Evolutionary conservation across 2,888 invertebrate genomes (phyloP).

Genomic region (Pristionchus japonicus): DNA sequence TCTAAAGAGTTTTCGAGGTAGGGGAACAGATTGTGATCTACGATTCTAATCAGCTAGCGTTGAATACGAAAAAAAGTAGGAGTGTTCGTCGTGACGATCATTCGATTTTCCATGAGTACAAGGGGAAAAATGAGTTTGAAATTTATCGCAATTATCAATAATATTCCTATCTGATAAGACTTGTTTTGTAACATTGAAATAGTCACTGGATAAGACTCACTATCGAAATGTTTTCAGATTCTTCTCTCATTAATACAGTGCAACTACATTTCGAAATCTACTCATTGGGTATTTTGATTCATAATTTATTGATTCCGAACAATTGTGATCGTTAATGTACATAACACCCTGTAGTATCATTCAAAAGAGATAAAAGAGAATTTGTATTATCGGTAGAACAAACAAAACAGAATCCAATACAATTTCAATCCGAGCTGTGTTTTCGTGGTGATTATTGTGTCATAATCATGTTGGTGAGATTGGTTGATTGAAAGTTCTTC

Average conservation of each 20-base stretch:
- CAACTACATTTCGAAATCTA: not conserved
- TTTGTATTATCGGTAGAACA: not conserved
- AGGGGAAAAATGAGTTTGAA: too few relatives aligned
- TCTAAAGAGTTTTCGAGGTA: not conserved
- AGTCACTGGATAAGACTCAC: not conserved
- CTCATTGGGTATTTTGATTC: not conserved
- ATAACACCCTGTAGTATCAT: not conserved
- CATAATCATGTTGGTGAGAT: too few relatives aligned
- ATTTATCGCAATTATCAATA: too few relatives aligned
- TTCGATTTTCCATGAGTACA: not conserved
- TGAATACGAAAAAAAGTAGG: too few relatives aligned
- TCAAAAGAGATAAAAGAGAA: not conserved
- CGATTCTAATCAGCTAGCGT: too few relatives aligned
- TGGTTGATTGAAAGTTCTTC: too few relatives aligned
- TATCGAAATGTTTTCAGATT: conserved; percentile 52
- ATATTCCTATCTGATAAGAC: too few relatives aligned
- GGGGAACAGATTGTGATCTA: not conserved
- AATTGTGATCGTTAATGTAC: not conserved
- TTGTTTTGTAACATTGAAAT: too few relatives aligned
- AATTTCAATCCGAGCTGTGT: not conserved
- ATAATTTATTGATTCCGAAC: not conserved
- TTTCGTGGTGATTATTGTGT: too few relatives aligned
- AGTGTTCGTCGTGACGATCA: not conserved
- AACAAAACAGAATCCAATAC: not conserved
- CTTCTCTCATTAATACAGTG: conserved; percentile 61